Base-by-base conservation (phyloP, 1,140 invertebrate genomes). In the Drosophila truncata region DNA sequence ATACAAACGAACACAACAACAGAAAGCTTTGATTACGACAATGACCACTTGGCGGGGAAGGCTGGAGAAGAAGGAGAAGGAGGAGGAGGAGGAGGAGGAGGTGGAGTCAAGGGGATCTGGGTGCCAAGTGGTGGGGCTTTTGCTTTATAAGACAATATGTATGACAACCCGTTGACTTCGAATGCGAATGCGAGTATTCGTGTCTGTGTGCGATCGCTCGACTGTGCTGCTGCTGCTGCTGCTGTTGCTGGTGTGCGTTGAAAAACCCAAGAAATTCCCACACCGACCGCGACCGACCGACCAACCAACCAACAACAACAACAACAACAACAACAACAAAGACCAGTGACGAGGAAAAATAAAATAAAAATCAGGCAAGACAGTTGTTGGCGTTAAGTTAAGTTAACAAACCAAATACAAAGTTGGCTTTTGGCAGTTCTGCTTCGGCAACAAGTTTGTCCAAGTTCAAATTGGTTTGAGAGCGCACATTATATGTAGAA, bases 181-280 rank as follows among this genome's bases (percentile, higher is more conserved):
- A 49, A 41, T 67, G 37, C 50, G 25, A 62, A 59, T 41, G 23
- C 57, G 44, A 44, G 46, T 58, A 49, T 61, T 37, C 44, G 27
- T 44, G 29, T 7, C 11, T 39, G 33, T 18, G 27, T 18, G 20
- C 72, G 64, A 60, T 47, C 77, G 66, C 35, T 25, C 61, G 65
- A 42, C 20, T 54, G 20, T 54, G 50, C 14, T 13, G 8, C 5
- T 18, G 50, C 14, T 13, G 8, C 5, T 18, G 25, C 6, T 33
- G 10, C n/a, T 29, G n/a, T 0, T 35, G 62, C 33, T 64, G 64
- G 91, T 92, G 78, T 92, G 81, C 65, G 87, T 92, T 80, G 91
- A 92, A 92, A 92, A 92, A 92, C 91, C 91, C 91, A 81, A 92
- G 91, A 92, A 92, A 92, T 92, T 92, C 90, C 91, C 91, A 92